Percentiles rank a stretch among this genome's conserved stretches.
phyloP scores from a whole-genome alignment of 2,797 vertebrate genomes.

The Pogonophryne albipinna region DNA sequence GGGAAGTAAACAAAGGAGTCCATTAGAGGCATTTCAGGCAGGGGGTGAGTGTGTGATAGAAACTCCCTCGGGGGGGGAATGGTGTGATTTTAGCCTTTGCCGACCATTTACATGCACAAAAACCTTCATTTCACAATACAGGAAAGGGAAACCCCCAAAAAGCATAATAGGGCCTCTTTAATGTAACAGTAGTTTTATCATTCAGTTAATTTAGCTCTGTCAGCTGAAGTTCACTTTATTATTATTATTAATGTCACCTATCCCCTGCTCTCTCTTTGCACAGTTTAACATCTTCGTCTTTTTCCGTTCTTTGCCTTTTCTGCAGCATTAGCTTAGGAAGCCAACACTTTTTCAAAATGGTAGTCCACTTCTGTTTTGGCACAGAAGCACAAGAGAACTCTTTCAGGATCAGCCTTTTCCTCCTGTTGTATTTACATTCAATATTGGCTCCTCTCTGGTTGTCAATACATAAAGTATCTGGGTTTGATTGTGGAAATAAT shows the following conservation, averaged over 20 bases:
- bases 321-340: not conserved
- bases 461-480: not conserved
- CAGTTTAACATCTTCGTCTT: not conserved
- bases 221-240: not conserved
- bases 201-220: not conserved
- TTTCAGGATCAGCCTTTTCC: not conserved
- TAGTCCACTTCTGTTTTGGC: not conserved
- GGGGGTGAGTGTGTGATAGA: too few relatives aligned
- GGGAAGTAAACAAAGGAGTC: too few relatives aligned
- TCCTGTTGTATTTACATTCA: not conserved
- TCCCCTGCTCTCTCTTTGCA: not conserved
- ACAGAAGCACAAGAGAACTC: not conserved
- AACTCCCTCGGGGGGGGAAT: too few relatives aligned
- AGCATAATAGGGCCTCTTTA: too few relatives aligned
- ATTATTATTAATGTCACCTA: not conserved
- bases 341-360: not conserved
- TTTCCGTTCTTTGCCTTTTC: not conserved
- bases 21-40: too few relatives aligned
- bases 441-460: not conserved
- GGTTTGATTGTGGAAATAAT: not conserved
- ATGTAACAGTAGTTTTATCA: not conserved
- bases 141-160: too few relatives aligned
- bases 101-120: too few relatives aligned
- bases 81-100: too few relatives aligned
- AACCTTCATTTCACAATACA: too few relatives aligned